Percentiles rank a stretch among this genome's conserved stretches.
These are phyloP conservation scores for Napeogenes sylphis DNA, from an alignment of 2,888 invertebrate genomes.

Conservation along the genomic window DNA sequence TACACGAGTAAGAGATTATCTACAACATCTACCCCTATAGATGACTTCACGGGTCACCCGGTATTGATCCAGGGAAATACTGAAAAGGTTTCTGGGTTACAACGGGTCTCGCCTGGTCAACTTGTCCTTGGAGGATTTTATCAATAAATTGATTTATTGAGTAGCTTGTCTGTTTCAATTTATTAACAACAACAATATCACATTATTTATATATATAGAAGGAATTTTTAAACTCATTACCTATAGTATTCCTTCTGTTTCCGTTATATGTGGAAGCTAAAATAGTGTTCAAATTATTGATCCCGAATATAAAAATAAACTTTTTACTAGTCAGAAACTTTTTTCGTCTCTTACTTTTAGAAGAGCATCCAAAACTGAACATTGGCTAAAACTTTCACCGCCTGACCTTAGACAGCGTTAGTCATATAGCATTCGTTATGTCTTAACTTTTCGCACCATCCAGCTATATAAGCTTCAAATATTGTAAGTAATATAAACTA, in stretches of 20 bases:
- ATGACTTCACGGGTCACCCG: constrained; percentile 63
- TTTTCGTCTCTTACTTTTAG: no score
- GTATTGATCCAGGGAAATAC: constrained; percentile 66
- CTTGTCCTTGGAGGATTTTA: constrained; percentile 34
- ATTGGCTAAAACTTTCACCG: no score
- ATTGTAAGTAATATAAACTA: no score
- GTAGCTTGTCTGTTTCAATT: not conserved
- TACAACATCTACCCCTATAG: constrained; percentile 54
- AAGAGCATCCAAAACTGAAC: no score
- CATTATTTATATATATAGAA: not conserved
- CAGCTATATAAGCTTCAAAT: no score
- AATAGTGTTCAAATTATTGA: no score
- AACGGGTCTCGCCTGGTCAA: constrained; percentile 41
- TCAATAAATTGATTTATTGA: constrained; percentile 21
- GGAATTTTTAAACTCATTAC: no score
- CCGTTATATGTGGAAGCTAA: not conserved
- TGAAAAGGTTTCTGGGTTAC: constrained; percentile 66
- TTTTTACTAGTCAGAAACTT: no score
- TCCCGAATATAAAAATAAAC: no score
- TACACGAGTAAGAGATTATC: constrained; percentile 69
- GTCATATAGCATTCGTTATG: no score
- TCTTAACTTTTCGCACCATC: no score
- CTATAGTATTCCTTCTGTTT: not conserved
- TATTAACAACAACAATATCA: not conserved
- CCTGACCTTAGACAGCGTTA: no score